These are phyloP conservation scores for Mesochorus sp. DNA, from an alignment of 2,888 invertebrate genomes.

Conservation along the genomic window DNA sequence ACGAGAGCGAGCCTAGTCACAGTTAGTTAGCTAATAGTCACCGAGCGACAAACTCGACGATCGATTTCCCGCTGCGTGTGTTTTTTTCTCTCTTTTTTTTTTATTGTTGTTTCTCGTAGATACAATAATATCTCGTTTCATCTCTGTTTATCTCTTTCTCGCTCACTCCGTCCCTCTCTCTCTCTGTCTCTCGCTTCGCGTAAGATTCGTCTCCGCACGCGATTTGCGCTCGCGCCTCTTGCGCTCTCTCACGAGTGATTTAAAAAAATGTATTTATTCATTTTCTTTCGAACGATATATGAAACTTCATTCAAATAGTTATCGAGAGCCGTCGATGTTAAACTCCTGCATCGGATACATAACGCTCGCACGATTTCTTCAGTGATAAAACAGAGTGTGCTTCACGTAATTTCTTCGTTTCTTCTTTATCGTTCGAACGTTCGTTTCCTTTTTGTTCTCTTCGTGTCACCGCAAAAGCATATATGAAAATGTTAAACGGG, in stretches of 20 bases:
- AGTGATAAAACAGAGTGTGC: constrained; percentile 39
- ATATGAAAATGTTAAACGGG: not conserved
- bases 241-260: not conserved
- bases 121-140: not conserved
- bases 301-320: not conserved
- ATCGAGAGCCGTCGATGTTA: not conserved
- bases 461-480: not conserved
- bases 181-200: not conserved
- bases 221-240: not conserved
- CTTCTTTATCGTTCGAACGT: not conserved
- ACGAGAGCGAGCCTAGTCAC: constrained; percentile 49
- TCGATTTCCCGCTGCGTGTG: constrained; percentile 8
- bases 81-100: constrained; percentile 8
- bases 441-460: not conserved
- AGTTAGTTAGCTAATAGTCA: constrained; percentile 57
- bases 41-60: constrained; percentile 48
- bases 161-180: not conserved
- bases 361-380: not conserved
- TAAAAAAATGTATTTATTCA: too few species aligned
- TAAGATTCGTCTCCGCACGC: constrained; percentile 6
- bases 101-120: constrained; percentile 8
- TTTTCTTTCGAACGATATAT: not conserved
- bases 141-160: not conserved
- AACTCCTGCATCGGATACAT: not conserved
- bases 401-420: constrained; percentile 12